Base-by-base conservation (phyloP, 2,888 invertebrate genomes). In the Pyrrhia umbra region DNA sequence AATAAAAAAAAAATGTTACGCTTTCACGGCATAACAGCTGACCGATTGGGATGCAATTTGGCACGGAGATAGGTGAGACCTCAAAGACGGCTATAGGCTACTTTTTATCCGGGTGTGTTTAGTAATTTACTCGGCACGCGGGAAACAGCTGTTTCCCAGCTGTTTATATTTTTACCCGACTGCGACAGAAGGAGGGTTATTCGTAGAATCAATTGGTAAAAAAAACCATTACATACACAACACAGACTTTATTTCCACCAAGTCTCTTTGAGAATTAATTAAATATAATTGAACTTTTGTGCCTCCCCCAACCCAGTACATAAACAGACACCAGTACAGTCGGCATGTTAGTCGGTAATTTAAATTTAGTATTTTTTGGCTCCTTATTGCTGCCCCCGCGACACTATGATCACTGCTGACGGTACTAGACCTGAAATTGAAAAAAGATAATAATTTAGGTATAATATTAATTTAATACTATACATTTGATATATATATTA, bases 331-430 rank as follows among this genome's bases (percentile, higher is more conserved):
- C 50, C 51, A 51, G 15, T 75, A 54, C 52, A 56, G 42, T 59
- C 75, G 21, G 37, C 39, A 40, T 43, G 30, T 16, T 43, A 55
- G 23, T 55, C 25, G 47, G 10, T 37, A 27, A 49, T 39, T 50
- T 49, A 46, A 54, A 56, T 16, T 60, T 57, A 39, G 23, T 43
- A 13, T 52, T 43, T 56, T 39, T 57, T 43, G 23, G 37, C 37
- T 50, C 16, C 37, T 73, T 82, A 85, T 58, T 81, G 82, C 64
- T 81, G 77, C 6, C 95, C 92, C 89, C 95, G 96, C 61, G 97
- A 96, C 42, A 98, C 96, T 82, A 97, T 97, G 51, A 98, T 94
- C 37, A 98, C 98, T 54, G 98, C 98, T 37, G 97, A 97, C 23
- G 98, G 98, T 50, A 97, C 97, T 84, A 98, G 92, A 86, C 98